phyloP scores from a whole-genome alignment of 2,113 vertebrate genomes.

The Microtus oregoni region DNA sequence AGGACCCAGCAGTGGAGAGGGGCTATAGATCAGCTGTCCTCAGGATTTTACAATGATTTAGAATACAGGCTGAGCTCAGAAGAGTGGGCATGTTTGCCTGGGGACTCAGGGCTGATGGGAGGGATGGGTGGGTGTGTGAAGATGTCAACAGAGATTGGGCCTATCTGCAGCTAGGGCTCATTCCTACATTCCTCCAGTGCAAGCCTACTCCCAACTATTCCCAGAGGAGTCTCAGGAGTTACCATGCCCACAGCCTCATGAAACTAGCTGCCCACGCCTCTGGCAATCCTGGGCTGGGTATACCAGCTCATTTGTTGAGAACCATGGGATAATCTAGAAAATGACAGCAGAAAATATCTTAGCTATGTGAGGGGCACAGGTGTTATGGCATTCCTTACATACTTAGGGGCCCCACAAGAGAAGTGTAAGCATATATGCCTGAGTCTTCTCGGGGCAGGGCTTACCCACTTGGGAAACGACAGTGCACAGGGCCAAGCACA shows the following conservation, averaged over 20 bases:
- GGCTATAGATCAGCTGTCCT: neutral
- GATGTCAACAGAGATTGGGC: neutral
- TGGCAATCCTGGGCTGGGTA: neutral
- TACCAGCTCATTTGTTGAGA: neutral
- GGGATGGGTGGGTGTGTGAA: neutral
- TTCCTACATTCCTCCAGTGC: neutral
- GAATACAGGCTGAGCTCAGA: neutral
- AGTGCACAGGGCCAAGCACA: neutral
- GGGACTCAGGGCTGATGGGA: neutral
- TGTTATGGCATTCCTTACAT: neutral
- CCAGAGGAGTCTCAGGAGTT: neutral
- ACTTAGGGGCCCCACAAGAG: neutral
- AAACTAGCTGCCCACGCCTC: neutral
- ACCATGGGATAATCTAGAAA: too few species aligned
- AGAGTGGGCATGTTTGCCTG: neutral
- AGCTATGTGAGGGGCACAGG: accelerated
- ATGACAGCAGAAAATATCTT: neutral
- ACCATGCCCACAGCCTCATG: neutral
- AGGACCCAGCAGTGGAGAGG: neutral
- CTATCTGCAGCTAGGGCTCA: neutral
- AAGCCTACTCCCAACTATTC: neutral
- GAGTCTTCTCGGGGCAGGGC: neutral
- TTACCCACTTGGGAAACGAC: neutral
- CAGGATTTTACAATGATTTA: neutral
- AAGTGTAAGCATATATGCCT: neutral